These are phyloP conservation scores for Stichodactyla helianthus DNA, from an alignment of 64 coral and sea anemone species.

Conservation along the genomic window DNA sequence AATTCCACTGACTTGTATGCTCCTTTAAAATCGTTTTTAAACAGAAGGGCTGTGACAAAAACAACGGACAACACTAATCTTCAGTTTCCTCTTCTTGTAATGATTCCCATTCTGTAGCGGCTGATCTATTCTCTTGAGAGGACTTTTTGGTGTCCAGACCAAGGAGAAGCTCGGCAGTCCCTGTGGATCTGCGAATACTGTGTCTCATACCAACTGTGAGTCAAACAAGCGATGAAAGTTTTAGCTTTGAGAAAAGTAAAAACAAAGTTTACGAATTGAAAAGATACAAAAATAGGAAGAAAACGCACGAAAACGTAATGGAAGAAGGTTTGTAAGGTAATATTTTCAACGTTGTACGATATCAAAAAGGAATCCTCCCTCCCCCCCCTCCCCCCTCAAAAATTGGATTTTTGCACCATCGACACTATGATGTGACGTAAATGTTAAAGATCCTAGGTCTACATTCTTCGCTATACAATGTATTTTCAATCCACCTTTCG, in stretches of 20 bases:
- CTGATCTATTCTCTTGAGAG: background rate
- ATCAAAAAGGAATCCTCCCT: too few species aligned
- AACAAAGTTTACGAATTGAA: too few species aligned
- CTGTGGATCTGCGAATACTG: background rate
- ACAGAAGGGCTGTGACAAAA: too few species aligned
- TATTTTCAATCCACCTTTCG: background rate
- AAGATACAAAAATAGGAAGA: background rate
- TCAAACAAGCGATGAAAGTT: background rate
- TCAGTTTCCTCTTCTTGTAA: constrained; percentile 2
- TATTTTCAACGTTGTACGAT: too few species aligned
- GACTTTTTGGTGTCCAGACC: background rate
- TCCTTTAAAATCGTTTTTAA: background rate
- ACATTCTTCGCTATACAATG: too few species aligned
- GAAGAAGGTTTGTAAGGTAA: too few species aligned
- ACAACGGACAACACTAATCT: background rate
- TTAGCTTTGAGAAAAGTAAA: background rate
- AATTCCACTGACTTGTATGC: background rate
- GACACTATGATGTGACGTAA: too few species aligned
- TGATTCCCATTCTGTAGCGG: background rate
- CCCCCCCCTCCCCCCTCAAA: too few species aligned
- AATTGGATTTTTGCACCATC: too few species aligned
- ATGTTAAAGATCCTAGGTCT: too few species aligned
- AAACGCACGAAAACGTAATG: too few species aligned
- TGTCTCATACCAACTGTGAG: background rate
- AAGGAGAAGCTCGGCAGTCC: background rate